Conservation (phyloP, 2,888 invertebrate genomes). For the Aporophyla lueneburgensis region DNA sequence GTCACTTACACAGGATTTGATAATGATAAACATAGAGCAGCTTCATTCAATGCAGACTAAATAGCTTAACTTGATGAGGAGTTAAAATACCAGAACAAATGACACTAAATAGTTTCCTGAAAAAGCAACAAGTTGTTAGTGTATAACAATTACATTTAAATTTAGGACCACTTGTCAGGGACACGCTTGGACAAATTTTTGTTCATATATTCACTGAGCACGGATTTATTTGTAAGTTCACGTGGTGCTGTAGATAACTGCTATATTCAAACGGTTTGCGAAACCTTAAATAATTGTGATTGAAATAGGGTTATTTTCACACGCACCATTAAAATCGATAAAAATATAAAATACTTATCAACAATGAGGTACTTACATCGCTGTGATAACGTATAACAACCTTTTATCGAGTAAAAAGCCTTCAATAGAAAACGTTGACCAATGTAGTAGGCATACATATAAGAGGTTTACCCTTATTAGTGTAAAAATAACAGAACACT, state of each 20-base stretch:
- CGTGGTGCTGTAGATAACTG: not conserved
- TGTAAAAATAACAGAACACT: slow-evolving; percentile 20
- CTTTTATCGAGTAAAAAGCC: slow-evolving; percentile 2
- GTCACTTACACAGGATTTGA: not conserved
- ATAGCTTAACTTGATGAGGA: slow-evolving; percentile 17
- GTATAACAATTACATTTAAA: slow-evolving; percentile 35
- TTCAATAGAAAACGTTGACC: slow-evolving; percentile 4
- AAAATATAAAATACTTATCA: not conserved
- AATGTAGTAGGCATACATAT: not conserved
- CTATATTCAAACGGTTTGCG: not conserved
- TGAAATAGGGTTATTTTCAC: slow-evolving; percentile 1
- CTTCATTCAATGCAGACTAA: not conserved
- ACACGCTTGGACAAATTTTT: slow-evolving; percentile 5
- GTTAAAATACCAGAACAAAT: slow-evolving; percentile 11
- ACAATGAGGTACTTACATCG: not conserved
- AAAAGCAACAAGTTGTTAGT: slow-evolving; percentile 41
- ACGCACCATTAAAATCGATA: not conserved
- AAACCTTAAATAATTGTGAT: too few relatives aligned
- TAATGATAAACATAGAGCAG: not conserved
- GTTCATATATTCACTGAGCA: slow-evolving; percentile 28
- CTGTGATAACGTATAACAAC: slow-evolving; percentile 16
- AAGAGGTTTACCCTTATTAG: slow-evolving; percentile 36
- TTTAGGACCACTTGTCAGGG: slow-evolving; percentile 33
- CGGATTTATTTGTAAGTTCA: slow-evolving; percentile 18
- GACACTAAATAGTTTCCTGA: slow-evolving; percentile 33